A percentile compares a stretch with the other conserved stretches of the same genome.
These are phyloP conservation scores for Dissostichus mawsoni DNA, from an alignment of 2,113 vertebrate species.

Conservation along the genomic window DNA sequence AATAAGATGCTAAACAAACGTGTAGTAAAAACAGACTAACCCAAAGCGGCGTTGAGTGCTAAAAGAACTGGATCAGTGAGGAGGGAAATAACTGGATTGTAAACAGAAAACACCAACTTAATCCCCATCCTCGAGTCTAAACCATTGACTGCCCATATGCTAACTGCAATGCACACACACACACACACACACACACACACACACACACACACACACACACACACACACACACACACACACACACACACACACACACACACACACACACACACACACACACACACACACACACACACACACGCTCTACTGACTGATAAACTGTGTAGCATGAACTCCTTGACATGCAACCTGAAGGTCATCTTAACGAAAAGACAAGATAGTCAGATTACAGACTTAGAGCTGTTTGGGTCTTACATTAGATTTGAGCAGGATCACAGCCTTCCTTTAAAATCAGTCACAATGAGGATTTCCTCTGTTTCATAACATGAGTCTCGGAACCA, in stretches of 20 bases:
- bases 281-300: not conserved
- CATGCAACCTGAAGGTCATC: slow-evolving; percentile 12
- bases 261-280: slow-evolving; percentile 30
- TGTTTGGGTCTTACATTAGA: slow-evolving; percentile 7
- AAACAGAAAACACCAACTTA: slow-evolving; percentile 47
- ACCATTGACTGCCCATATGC: slow-evolving; percentile 53
- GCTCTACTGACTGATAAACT: slow-evolving; percentile 11
- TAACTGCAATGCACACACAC: slow-evolving; percentile 18
- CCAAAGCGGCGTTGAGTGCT: not conserved
- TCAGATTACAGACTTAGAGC: slow-evolving; percentile 40
- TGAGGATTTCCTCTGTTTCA: not conserved
- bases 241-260: too few relatives aligned
- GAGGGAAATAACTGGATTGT: slow-evolving; percentile 30
- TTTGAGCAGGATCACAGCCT: not conserved
- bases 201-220: slow-evolving; percentile 35
- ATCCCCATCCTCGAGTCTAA: slow-evolving; percentile 33
- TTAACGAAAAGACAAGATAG: slow-evolving; percentile 24
- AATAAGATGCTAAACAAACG: not conserved
- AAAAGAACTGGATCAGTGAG: slow-evolving; percentile 25
- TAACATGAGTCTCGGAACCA: not conserved
- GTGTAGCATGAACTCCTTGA: slow-evolving; percentile 11
- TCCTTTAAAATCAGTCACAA: not conserved
- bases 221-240: slow-evolving; percentile 23
- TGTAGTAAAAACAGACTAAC: not conserved
- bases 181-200: slow-evolving; percentile 19